A percentile compares a stretch with the other conserved stretches of the same genome.
These are phyloP conservation scores for Antennarius striatus DNA, from an alignment of 2,113 vertebrate genomes.

Conservation along the genomic window DNA sequence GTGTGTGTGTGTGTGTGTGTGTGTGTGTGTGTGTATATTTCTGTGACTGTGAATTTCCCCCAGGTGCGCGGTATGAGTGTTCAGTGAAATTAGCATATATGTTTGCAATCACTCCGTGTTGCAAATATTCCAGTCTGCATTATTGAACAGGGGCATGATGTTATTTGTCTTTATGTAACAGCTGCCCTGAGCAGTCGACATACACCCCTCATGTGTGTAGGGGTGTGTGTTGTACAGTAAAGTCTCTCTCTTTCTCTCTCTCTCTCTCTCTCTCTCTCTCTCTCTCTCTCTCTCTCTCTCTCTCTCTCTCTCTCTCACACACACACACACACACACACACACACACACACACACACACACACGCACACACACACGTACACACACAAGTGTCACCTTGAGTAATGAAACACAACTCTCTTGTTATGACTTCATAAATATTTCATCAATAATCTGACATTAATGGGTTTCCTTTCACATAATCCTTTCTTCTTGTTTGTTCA, in stretches of 20 bases:
- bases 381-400: slow-evolving; percentile 63
- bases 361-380: slow-evolving; percentile 1
- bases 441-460: slow-evolving; percentile 79
- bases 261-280: slow-evolving; percentile 23
- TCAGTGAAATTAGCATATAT: slow-evolving; percentile 1
- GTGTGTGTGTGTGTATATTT: background rate
- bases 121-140: slow-evolving; percentile 30
- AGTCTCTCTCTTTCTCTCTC: slow-evolving; percentile 25
- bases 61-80: background rate
- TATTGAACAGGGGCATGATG: slow-evolving; percentile 36
- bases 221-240: slow-evolving; percentile 40
- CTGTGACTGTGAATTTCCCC: slow-evolving; percentile 4
- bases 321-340: slow-evolving; percentile 21
- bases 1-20: slow-evolving; percentile 4
- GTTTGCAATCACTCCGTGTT: slow-evolving; percentile 8
- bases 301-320: slow-evolving; percentile 18
- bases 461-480: slow-evolving; percentile 60
- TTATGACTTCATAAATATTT: slow-evolving; percentile 81
- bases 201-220: slow-evolving; percentile 35
- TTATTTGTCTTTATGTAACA: slow-evolving; percentile 65
- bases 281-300: slow-evolving; percentile 29
- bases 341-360: slow-evolving; percentile 29
- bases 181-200: slow-evolving; percentile 44
- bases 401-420: slow-evolving; percentile 75
- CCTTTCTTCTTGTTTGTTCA: slow-evolving; percentile 50